These are phyloP conservation scores for Eidolon dupreanum DNA, from an alignment of 2,797 vertebrate species.

Conservation along the genomic window DNA sequence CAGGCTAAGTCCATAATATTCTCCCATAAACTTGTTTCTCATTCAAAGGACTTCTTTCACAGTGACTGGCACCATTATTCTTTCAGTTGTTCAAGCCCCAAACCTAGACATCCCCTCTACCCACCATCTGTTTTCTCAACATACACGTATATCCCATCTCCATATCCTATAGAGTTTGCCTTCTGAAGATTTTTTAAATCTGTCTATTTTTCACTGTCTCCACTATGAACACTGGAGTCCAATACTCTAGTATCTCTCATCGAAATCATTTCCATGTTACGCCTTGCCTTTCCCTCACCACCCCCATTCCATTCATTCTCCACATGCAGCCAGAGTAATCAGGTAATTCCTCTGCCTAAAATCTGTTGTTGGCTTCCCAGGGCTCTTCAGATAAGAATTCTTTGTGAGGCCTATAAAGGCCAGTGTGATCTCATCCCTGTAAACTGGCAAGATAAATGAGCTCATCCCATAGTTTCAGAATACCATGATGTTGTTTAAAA, in stretches of 20 bases:
- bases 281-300: not conserved
- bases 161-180: not conserved
- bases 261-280: not conserved
- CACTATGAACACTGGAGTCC: not conserved
- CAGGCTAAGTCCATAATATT: not conserved
- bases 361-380: not conserved
- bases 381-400: slow-evolving; percentile 27
- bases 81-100: not conserved
- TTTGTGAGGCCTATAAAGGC: not conserved
- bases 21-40: not conserved
- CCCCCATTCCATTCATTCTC: not conserved
- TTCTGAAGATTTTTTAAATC: not conserved
- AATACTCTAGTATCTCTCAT: not conserved
- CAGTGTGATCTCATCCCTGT: not conserved
- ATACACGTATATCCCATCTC: not conserved
- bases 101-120: not conserved
- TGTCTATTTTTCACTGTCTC: not conserved
- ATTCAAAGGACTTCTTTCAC: not conserved
- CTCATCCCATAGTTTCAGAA: slow-evolving; percentile 30
- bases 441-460: slow-evolving; percentile 9
- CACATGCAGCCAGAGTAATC: not conserved
- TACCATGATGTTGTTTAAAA: not conserved
- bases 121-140: not conserved
- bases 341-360: not conserved
- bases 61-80: not conserved